Evolutionary conservation across 1,140 invertebrate genomes (phyloP).

Genomic region (Apis dorsata): DNA sequence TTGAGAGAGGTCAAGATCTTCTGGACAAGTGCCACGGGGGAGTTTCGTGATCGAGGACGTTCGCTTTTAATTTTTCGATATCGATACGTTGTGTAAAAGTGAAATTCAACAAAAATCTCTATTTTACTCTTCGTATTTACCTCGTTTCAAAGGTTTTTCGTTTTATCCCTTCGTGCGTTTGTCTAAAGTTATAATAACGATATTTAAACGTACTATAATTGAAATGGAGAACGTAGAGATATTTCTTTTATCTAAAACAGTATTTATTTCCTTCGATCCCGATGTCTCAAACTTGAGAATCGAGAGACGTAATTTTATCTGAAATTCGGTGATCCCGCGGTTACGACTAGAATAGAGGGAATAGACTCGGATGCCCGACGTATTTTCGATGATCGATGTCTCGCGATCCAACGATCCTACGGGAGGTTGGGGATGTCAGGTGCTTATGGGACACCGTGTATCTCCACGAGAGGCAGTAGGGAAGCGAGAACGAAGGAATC

Average conservation of each 20-base stretch:
- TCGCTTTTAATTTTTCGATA: slow-evolving; percentile 22
- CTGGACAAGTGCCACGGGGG: slow-evolving; percentile 60
- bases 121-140: no score
- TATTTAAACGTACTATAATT: no score
- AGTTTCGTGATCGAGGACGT: slow-evolving; percentile 37
- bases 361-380: slow-evolving; percentile 53
- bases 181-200: no score
- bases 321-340: not conserved
- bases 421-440: slow-evolving; percentile 53
- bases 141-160: no score
- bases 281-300: no score
- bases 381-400: slow-evolving; percentile 67
- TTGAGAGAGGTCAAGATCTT: slow-evolving; percentile 70
- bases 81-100: no score
- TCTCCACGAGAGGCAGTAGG: slow-evolving; percentile 26
- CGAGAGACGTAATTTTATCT: no score
- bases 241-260: no score
- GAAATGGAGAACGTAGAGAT: no score
- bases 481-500: slow-evolving; percentile 38
- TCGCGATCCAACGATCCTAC: slow-evolving; percentile 47
- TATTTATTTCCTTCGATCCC: not conserved
- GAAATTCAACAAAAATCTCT: no score
- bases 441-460: slow-evolving; percentile 64
- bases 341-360: slow-evolving; percentile 20
- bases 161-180: no score